Conservation (phyloP, 2,113 vertebrate genomes). For the Miniopterus natalensis region DNA sequence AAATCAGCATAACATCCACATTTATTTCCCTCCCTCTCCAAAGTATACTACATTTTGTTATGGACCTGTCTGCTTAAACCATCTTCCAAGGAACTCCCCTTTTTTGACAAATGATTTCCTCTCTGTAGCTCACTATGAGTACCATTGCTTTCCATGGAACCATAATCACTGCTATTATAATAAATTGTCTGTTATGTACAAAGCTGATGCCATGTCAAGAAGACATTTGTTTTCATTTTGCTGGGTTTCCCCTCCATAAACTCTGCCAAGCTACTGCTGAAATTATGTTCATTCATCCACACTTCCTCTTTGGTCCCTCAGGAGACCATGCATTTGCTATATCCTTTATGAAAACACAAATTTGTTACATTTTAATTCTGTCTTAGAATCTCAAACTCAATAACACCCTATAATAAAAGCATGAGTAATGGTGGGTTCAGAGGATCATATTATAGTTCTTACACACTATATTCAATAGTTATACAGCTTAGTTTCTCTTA, state of each 20-base stretch:
- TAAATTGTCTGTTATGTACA: constrained; percentile 12
- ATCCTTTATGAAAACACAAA: constrained; percentile 59
- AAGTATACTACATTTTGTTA: background rate
- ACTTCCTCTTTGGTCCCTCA: background rate
- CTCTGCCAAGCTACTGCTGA: constrained; percentile 37
- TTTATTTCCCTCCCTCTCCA: constrained; percentile 33
- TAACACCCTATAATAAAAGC: background rate
- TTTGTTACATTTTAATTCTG: constrained; percentile 8
- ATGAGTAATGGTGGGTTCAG: constrained; percentile 12
- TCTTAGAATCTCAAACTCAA: constrained; percentile 52
- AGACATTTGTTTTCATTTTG: constrained; percentile 65
- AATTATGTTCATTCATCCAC: constrained; percentile 58
- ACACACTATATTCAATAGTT: background rate
- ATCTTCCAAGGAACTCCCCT: background rate
- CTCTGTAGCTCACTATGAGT: background rate
- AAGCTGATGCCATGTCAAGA: constrained; percentile 44
- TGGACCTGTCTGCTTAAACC: background rate
- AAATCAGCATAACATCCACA: constrained; percentile 46
- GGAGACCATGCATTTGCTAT: constrained; percentile 26
- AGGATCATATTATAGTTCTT: background rate
- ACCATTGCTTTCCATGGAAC: background rate
- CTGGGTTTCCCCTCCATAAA: background rate
- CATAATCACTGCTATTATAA: constrained; percentile 58
- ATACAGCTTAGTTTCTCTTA: background rate
- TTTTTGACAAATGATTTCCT: constrained; percentile 21